These are phyloP conservation scores for Maniola jurtina DNA, from an alignment of 1,140 invertebrate species.

Conservation along the genomic window DNA sequence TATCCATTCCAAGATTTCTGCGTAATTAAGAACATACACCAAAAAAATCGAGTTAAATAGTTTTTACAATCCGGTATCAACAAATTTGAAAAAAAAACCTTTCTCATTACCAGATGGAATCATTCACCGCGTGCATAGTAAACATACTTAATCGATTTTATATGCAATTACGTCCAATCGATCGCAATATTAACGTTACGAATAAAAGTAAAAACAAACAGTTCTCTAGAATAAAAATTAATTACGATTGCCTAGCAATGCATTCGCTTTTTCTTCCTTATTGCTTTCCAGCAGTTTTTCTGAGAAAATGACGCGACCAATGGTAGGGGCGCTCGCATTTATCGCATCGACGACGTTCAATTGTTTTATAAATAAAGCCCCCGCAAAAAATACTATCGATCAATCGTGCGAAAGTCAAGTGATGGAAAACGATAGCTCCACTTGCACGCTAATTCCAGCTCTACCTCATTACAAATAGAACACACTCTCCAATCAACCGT, in stretches of 20 bases:
- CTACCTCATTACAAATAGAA: conserved; percentile 43
- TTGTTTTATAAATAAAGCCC: conserved; percentile 77
- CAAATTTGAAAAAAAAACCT: conserved; percentile 2
- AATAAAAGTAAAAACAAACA: conserved; percentile 33
- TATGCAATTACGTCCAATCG: conserved; percentile 34
- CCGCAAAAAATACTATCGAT: conserved; percentile 78
- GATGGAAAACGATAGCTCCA: conserved; percentile 58
- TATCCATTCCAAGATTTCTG: background rate
- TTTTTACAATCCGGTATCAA: background rate
- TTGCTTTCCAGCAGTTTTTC: conserved; percentile 47
- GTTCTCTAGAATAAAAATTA: conserved; percentile 46
- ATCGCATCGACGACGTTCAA: conserved; percentile 68
- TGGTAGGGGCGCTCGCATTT: conserved; percentile 69
- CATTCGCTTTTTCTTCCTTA: conserved; percentile 35
- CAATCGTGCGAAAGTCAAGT: conserved; percentile 75
- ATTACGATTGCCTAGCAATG: conserved; percentile 36
- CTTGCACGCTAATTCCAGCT: conserved; percentile 40
- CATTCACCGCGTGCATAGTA: conserved; percentile 20
- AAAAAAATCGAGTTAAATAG: background rate
- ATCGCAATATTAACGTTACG: conserved; percentile 29
- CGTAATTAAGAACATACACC: background rate
- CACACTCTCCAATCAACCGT: conserved; percentile 41
- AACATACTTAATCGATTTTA: conserved; percentile 31
- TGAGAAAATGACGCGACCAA: conserved; percentile 44
- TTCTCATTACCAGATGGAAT: conserved; percentile 24